These are phyloP conservation scores for Drosophila percnosoma DNA, from an alignment of 2,888 invertebrate species.

Conservation along the genomic window DNA sequence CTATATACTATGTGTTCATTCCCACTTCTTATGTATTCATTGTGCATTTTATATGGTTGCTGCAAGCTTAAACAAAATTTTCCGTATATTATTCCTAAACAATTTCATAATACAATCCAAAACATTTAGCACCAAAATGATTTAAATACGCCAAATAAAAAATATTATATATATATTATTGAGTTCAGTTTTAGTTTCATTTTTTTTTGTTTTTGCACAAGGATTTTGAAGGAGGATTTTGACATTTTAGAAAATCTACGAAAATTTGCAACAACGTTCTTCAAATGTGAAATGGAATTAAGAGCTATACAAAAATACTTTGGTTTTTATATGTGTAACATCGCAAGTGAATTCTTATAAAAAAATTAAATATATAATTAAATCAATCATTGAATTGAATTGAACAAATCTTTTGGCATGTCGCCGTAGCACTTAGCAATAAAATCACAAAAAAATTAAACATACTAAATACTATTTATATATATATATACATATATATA, in stretches of 20 bases:
- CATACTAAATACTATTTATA: conserved; percentile 38
- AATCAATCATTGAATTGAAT: conserved; percentile 36
- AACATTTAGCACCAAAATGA: conserved; percentile 71
- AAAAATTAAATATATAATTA: conserved; percentile 44
- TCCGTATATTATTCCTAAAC: conserved; percentile 35
- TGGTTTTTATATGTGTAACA: conserved; percentile 55
- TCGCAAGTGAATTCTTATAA: conserved; percentile 36
- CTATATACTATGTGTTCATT: conserved; percentile 28
- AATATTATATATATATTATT: conserved; percentile 28
- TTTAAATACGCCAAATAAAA: conserved; percentile 56
- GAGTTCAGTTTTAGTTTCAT: conserved; percentile 28
- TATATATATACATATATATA: conserved; percentile 12
- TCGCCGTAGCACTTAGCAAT: conserved; percentile 61
- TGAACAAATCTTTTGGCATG: conserved; percentile 55
- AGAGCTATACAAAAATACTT: conserved; percentile 69
- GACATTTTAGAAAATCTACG: conserved; percentile 45
- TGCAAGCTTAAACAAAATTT: conserved; percentile 63
- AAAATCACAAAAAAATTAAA: conserved; percentile 76
- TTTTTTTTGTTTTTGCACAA: conserved; percentile 43
- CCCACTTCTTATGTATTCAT: conserved; percentile 20
- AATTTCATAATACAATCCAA: conserved; percentile 50
- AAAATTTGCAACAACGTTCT: conserved; percentile 69
- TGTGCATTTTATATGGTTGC: conserved; percentile 50
- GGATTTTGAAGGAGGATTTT: conserved; percentile 33
- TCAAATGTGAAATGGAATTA: conserved; percentile 36